A percentile compares a stretch with the other conserved stretches of the same genome.
phyloP scores from a whole-genome alignment of 2,888 invertebrate genomes.

The Didymodactylos carnosus region DNA sequence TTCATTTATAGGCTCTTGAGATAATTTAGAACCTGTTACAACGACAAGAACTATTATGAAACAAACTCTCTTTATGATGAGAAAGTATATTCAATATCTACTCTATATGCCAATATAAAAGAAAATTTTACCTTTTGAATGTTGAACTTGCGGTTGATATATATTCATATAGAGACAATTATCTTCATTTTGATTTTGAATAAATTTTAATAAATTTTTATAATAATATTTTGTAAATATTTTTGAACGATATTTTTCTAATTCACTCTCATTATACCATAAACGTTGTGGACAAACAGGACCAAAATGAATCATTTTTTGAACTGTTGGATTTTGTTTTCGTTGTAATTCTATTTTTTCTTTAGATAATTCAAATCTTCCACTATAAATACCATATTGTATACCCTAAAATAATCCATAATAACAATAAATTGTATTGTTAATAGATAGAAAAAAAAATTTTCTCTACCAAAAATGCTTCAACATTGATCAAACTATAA shows the following conservation, averaged over 20 bases:
- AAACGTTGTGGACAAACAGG: background rate
- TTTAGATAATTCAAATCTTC: background rate
- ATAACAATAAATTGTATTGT: no score
- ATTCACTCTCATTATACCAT: background rate
- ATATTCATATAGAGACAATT: background rate
- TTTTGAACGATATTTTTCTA: background rate
- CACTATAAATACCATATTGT: background rate
- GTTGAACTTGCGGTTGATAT: background rate
- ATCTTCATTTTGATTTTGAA: background rate
- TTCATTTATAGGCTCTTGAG: no score
- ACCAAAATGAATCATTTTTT: background rate
- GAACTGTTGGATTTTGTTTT: background rate
- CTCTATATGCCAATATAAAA: background rate
- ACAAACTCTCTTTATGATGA: background rate
- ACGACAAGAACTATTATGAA: no score
- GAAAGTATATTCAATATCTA: background rate
- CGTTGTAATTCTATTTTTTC: background rate
- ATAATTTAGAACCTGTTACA: no score
- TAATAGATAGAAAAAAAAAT: no score
- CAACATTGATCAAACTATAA: background rate
- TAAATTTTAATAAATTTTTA: background rate
- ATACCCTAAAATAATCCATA: no score
- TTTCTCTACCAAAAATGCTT: background rate
- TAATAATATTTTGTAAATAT: background rate
- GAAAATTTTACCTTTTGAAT: background rate